These are phyloP conservation scores for Dasysyrphus albostriatus DNA, from an alignment of 2,888 invertebrate species.

Conservation along the genomic window DNA sequence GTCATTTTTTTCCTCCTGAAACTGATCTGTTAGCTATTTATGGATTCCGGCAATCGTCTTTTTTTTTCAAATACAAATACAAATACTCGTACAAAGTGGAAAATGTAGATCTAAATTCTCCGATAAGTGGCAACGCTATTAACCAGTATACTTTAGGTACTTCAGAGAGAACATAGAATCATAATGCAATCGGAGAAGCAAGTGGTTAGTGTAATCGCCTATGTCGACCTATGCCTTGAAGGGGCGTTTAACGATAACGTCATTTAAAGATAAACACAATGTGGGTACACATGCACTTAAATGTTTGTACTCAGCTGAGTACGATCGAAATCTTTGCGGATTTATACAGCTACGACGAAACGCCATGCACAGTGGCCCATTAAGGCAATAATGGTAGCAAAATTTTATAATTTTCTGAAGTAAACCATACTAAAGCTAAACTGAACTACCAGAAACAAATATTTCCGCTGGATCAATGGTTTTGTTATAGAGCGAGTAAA, in stretches of 20 bases:
- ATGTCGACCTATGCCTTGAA: constrained; percentile 14
- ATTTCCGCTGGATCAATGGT: too few relatives aligned
- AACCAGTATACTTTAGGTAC: not conserved
- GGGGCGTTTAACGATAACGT: constrained; percentile 34
- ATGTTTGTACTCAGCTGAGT: not conserved
- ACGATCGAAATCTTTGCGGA: not conserved
- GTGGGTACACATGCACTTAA: constrained; percentile 27
- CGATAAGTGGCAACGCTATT: not conserved
- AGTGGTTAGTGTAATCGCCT: not conserved
- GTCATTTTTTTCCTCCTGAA: too few relatives aligned
- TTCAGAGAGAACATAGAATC: constrained; percentile 1
- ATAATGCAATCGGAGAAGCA: constrained; percentile 2
- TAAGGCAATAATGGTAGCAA: not conserved
- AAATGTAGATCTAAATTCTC: too few relatives aligned
- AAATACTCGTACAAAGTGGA: too few relatives aligned
- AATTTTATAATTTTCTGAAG: not conserved
- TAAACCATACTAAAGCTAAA: too few relatives aligned
- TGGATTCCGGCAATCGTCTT: too few relatives aligned
- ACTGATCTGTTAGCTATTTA: too few relatives aligned
- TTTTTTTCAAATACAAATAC: too few relatives aligned
- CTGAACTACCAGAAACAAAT: too few relatives aligned
- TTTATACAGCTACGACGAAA: not conserved
- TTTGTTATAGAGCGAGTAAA: too few relatives aligned
- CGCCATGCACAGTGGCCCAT: not conserved
- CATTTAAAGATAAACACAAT: constrained; percentile 22